Conservation (phyloP, 2,113 vertebrate species). For the Microcebus griseorufus region DNA sequence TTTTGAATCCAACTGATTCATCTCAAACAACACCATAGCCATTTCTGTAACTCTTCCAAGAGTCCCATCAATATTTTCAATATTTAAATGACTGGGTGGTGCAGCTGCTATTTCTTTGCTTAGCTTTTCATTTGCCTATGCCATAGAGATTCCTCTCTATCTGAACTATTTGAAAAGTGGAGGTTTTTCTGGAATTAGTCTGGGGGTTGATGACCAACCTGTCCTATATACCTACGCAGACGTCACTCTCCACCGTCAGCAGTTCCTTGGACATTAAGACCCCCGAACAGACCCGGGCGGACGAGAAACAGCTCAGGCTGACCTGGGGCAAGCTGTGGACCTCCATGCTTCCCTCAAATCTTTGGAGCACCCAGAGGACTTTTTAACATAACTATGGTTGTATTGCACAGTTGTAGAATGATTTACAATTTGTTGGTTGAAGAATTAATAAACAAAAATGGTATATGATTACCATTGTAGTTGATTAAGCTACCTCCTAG, state of each 20-base stretch:
- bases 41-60: constrained; percentile 92
- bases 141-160: constrained; percentile 92
- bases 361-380: too few species aligned
- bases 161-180: constrained; percentile 86
- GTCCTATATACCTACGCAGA: constrained; percentile 85
- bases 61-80: constrained; percentile 88
- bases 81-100: constrained; percentile 89
- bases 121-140: constrained; percentile 91
- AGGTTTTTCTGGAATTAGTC: constrained; percentile 62
- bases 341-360: too few species aligned
- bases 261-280: too few species aligned
- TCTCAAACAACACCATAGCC: constrained; percentile 93
- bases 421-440: background rate
- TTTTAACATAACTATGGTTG: background rate
- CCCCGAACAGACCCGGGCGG: too few species aligned
- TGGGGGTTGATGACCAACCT: constrained; percentile 89
- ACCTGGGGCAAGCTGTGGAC: too few species aligned
- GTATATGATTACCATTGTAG: background rate
- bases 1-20: constrained; percentile 86
- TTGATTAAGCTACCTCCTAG: background rate
- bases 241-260: too few species aligned
- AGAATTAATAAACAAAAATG: constrained; percentile 19
- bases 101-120: constrained; percentile 87
- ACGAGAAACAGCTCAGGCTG: too few species aligned
- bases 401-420: background rate